Conservation (phyloP, 2,113 vertebrate species). For the Chaetops frenatus region DNA sequence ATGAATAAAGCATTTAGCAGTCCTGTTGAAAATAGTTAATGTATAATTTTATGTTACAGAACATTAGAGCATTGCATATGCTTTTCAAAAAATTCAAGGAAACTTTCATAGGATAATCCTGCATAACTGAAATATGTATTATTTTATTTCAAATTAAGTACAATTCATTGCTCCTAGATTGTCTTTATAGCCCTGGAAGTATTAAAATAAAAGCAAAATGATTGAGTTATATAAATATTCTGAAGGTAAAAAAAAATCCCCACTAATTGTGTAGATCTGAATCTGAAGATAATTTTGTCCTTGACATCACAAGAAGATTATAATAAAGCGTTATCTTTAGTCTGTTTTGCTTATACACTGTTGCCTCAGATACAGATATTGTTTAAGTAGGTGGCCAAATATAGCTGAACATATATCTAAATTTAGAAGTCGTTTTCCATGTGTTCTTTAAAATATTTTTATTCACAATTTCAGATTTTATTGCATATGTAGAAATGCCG, state of each 20-base stretch:
- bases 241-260: neutral
- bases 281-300: conserved; percentile 17
- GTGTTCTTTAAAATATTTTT: neutral
- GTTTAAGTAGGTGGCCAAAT: neutral
- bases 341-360: neutral
- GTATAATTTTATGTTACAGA: conserved; percentile 20
- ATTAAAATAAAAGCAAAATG: conserved; percentile 11
- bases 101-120: conserved; percentile 27
- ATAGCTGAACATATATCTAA: neutral
- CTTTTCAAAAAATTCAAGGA: conserved; percentile 59
- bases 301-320: conserved; percentile 17
- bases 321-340: neutral
- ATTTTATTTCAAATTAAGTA: conserved; percentile 49
- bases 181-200: neutral
- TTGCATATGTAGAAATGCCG: neutral
- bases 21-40: neutral
- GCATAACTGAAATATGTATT: conserved; percentile 22
- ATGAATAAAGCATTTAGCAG: neutral
- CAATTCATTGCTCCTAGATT: neutral
- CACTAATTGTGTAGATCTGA: neutral
- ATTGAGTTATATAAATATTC: neutral
- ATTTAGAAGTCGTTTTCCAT: neutral
- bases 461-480: neutral
- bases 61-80: conserved; percentile 37
- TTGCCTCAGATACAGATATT: neutral